Evolutionary conservation across 1,140 invertebrate genomes (phyloP), one percentile per base, ranked within the genome.

Genomic region (Trichonephila clavipes): DNA sequence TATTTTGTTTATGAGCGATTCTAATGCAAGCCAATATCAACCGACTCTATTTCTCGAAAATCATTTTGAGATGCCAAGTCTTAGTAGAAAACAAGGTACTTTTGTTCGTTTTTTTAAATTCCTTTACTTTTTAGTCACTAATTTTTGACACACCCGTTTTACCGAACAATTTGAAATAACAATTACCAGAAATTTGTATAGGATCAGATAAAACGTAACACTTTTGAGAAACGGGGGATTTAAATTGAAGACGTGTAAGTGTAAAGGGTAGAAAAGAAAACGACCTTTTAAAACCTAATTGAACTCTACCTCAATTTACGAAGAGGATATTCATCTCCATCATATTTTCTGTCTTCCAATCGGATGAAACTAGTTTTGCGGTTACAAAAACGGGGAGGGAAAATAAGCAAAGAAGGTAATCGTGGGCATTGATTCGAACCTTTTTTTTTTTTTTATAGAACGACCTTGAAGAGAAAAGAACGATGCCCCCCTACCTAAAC

Each of bases 381-480:
- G 69, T 72, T 34, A 34, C n/a, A 66, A 66, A 51, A n/a, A 72
- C 8, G 28, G 69, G 69, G 69, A 72, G 69, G 28, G 62, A 5
- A 18, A 21, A 64, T 12, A 64, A 64, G 18, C 18, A 64, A n/a
- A 64, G 28, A 34, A 28, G 24, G 28, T 28, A 72, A 72, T 28
- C 14, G 69, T 72, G 28, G 69, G 69, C 69, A 72, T 72, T 72
- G 69, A 72, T n/a, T 72, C 4, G 16, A 34, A 72, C 24, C 2
- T 51, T 51, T 51, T 64, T 64, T 83, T 21, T 51, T 51, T 51
- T 64, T 64, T 83, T 40, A 21, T 58, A 16, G 21, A 44, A 24
- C 58, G 85, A 87, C 85, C 85, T 87, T 87, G 85, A 59, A 18
- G n/a, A 18, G 58, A n/a, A 40, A 51, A 83, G 82, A 83, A 83